Percentiles rank a stretch among this genome's conserved stretches.
Conservation (phyloP, 2,888 invertebrate genomes). For the Parelbella ahira region DNA sequence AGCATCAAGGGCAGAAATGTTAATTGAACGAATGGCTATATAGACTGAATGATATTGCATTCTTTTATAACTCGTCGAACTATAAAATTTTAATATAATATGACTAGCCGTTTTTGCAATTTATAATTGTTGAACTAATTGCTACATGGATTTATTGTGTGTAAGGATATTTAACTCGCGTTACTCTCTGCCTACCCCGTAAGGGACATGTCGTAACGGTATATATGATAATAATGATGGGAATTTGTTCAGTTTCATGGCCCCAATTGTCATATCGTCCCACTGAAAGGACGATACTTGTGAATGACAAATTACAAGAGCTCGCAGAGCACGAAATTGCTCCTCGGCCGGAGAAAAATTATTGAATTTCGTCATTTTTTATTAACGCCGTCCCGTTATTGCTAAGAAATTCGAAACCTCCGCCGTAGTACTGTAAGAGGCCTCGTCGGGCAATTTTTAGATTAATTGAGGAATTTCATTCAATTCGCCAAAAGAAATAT, state of each 20-base stretch:
- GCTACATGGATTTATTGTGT: no score
- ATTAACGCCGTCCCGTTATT: conserved; percentile 28
- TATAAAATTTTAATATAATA: no score
- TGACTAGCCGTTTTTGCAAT: no score
- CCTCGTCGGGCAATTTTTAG: conserved; percentile 1
- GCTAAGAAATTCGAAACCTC: conserved; percentile 16
- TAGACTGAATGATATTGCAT: no score
- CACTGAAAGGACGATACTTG: conserved; percentile 46
- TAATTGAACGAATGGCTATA: no score
- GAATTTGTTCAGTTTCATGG: conserved; percentile 33
- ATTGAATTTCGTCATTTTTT: conserved; percentile 51
- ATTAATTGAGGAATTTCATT: conserved; percentile 18
- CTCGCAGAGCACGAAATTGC: conserved; percentile 54
- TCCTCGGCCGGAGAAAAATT: conserved; percentile 36
- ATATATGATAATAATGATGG: no score
- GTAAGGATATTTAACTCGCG: no score
- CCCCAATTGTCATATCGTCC: conserved; percentile 29
- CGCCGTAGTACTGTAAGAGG: conserved; percentile 15
- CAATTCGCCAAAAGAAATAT: conserved; percentile 10
- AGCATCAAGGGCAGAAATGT: no score
- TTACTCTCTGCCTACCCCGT: no score
- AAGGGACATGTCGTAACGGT: no score
- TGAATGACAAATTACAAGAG: conserved; percentile 68
- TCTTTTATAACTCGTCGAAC: no score
- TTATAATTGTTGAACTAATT: conserved; percentile 8